Evolutionary conservation across 2,797 vertebrate genomes (phyloP).

Genomic region (Intellagama lesueurii): DNA sequence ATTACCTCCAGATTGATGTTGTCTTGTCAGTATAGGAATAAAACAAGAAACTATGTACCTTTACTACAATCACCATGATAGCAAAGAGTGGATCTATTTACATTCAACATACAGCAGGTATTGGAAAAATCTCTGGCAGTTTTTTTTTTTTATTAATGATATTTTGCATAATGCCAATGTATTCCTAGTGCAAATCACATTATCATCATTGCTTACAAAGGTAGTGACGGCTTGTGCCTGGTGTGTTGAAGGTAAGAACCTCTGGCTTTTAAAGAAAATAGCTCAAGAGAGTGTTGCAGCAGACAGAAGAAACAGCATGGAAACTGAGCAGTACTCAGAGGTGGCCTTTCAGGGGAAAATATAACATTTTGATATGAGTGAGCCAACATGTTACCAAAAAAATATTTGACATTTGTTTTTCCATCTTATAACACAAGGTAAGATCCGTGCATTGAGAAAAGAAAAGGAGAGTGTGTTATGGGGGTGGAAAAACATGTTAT

Average conservation of each 20-base stretch:
- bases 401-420: slow-evolving; percentile 72
- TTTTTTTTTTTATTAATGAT: neutral
- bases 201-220: neutral
- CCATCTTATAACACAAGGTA: slow-evolving; percentile 51
- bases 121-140: neutral
- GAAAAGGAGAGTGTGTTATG: slow-evolving; percentile 35
- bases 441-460: slow-evolving; percentile 44
- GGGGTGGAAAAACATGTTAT: slow-evolving; percentile 54
- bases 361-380: slow-evolving; percentile 50
- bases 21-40: neutral
- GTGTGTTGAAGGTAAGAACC: neutral
- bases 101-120: neutral
- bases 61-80: slow-evolving; percentile 2
- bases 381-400: slow-evolving; percentile 68
- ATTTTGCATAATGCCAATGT: neutral
- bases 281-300: slow-evolving; percentile 66
- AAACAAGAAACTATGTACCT: neutral
- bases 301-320: slow-evolving; percentile 64
- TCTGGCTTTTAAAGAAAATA: slow-evolving; percentile 60
- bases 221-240: neutral
- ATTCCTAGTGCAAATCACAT: neutral
- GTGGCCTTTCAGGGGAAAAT: slow-evolving; percentile 59
- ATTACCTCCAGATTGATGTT: neutral
- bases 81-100: neutral
- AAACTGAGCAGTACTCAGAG: slow-evolving; percentile 63